Percentiles rank a stretch among this genome's conserved stretches.
These are phyloP conservation scores for Saccopteryx bilineata DNA, from an alignment of 2,113 vertebrate species.

Conservation along the genomic window DNA sequence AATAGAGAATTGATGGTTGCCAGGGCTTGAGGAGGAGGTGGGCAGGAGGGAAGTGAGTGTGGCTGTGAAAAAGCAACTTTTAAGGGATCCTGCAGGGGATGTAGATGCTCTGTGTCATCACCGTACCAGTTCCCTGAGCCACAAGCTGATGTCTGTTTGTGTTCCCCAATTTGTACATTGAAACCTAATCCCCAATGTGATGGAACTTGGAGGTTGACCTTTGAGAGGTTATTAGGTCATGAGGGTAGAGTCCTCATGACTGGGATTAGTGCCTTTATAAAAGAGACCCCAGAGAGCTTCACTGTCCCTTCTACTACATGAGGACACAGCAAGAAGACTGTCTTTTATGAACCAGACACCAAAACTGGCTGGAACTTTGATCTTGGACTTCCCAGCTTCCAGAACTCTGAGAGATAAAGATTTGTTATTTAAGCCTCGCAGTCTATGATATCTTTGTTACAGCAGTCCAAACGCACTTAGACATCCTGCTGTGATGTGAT, in stretches of 20 bases:
- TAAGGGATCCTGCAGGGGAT: neutral
- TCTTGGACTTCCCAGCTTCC: neutral
- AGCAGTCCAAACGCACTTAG: neutral
- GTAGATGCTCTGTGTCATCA: neutral
- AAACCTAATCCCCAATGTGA: no score
- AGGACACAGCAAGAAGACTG: neutral
- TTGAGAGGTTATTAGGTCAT: no score
- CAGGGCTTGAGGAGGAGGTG: neutral
- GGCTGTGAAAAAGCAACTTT: neutral
- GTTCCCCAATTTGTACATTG: neutral
- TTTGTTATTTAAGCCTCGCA: neutral
- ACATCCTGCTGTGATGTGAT: neutral
- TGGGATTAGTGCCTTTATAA: neutral
- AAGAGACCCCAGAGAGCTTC: neutral
- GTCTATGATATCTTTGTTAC: neutral
- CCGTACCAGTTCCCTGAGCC: neutral
- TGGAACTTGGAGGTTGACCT: no score
- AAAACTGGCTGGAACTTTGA: neutral
- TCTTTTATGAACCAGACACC: neutral
- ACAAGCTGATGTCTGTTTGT: neutral
- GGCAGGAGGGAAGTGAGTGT: neutral
- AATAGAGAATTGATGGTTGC: neutral
- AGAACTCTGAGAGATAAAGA: neutral
- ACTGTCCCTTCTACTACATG: neutral
- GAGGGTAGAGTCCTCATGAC: neutral